Evolutionary conservation across 2,797 vertebrate genomes (phyloP).

Genomic region (Mionectes olivaceus): DNA sequence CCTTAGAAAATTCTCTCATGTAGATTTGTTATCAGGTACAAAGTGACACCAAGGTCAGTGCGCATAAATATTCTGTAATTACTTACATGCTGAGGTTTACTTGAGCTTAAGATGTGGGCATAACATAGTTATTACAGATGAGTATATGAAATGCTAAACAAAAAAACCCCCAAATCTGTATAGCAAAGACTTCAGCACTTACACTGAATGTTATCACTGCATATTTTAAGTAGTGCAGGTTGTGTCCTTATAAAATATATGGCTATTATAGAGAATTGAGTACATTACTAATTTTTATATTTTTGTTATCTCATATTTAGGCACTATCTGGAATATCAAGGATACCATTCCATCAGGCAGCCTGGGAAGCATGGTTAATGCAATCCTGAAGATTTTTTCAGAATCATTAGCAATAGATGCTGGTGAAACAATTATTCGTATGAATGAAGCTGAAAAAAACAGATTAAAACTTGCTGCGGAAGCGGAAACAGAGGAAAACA

Average conservation of each 20-base stretch:
- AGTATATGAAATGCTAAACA: neutral
- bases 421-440: conserved; percentile 79
- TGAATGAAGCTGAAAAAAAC: conserved; percentile 80
- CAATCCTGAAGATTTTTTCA: conserved; percentile 86
- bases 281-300: neutral
- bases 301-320: conserved; percentile 67
- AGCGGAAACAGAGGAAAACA: conserved; percentile 51
- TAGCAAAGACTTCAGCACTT: neutral
- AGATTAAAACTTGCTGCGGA: conserved; percentile 55
- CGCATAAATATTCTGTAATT: neutral
- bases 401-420: conserved; percentile 85
- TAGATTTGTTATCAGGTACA: neutral
- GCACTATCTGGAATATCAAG: conserved; percentile 93
- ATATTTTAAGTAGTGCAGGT: neutral
- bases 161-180: neutral
- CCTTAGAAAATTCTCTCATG: neutral
- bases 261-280: neutral
- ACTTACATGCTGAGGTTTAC: neutral
- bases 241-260: neutral
- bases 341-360: conserved; percentile 82
- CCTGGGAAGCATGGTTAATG: conserved; percentile 87
- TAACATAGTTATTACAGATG: neutral
- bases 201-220: neutral
- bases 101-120: neutral
- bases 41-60: neutral